Evolutionary conservation across 2,888 invertebrate genomes (phyloP), one percentile per base, ranked within the genome.

Genomic region (Deilephila elpenor): DNA sequence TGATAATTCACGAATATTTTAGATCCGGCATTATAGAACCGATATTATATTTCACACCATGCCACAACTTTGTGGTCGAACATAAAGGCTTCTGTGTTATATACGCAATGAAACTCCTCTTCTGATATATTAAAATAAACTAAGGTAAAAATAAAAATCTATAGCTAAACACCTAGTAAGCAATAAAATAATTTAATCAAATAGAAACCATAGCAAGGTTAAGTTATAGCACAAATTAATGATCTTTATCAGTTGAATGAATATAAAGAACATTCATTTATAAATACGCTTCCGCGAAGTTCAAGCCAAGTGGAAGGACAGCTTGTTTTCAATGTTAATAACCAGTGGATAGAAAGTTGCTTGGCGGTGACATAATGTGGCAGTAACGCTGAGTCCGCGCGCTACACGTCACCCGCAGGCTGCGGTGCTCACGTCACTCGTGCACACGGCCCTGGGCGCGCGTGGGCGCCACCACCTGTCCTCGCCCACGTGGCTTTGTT

Each of bases 371-470:
- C 59, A 67, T 60, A 62, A 71, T 44, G 44, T 25, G 59, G 74
- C 77, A 82, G 80, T 81, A 81, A 79, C 44, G 44, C 44, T 82
- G 86, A 87, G 88, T 87, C 86, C 82, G 83, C 79, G 82, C 78
- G 77, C 77, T 79, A 82, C 78, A 78, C 83, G 85, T 88, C 86
- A 86, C 77, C 81, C 79, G 84, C 86, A 93, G 93, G 93, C 88
- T 91, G 86, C 80, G 74, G 79, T 77, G 90, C 84, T 93, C 91
- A 93, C 92, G 92, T 91, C 87, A 92, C 81, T 79, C 82, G 82
- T 94, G 94, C 94, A 93, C 93, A 93, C 94, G 93, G 91, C 92
- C 91, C 93, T 86, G 86, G 81, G 78, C 76, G 82, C 72, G 86
- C 88, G 93, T 92, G 87, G 93, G 93, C 87, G 89, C 84, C 79